These are phyloP conservation scores for Protonibea diacanthus DNA, from an alignment of 2,797 vertebrate genomes.

Conservation along the genomic window DNA sequence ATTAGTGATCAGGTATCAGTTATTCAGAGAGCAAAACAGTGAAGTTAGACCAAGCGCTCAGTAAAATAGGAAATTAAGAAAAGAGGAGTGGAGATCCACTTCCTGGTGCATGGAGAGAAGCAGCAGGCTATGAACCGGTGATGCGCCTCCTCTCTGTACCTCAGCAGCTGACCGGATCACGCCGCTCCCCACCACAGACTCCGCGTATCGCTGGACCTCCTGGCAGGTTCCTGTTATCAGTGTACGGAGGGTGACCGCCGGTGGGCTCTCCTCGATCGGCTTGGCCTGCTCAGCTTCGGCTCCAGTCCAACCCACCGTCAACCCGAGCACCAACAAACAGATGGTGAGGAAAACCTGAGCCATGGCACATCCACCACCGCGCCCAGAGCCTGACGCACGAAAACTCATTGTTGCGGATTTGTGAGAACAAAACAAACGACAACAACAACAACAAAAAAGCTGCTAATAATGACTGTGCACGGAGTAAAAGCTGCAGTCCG, in stretches of 20 bases:
- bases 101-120: constrained; percentile 10
- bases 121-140: background rate
- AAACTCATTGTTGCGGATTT: constrained; percentile 30
- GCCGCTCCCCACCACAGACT: constrained; percentile 80
- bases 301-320: constrained; percentile 52
- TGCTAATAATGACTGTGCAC: background rate
- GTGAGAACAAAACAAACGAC: background rate
- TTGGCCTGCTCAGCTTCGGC: constrained; percentile 36
- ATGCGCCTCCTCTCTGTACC: constrained; percentile 66
- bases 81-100: constrained; percentile 9
- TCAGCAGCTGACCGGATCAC: constrained; percentile 75
- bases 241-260: constrained; percentile 63
- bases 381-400: constrained; percentile 38
- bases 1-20: constrained; percentile 63
- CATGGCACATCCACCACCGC: constrained; percentile 42
- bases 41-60: constrained; percentile 43
- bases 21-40: constrained; percentile 45
- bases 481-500: constrained; percentile 3
- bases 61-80: constrained; percentile 18
- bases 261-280: constrained; percentile 13
- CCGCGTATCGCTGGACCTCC: constrained; percentile 75
- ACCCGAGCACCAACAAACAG: constrained; percentile 40
- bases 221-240: constrained; percentile 71
- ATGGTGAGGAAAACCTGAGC: constrained; percentile 46
- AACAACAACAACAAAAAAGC: background rate